phyloP scores from a whole-genome alignment of 2,113 vertebrate genomes.

The Onychostoma macrolepis region DNA sequence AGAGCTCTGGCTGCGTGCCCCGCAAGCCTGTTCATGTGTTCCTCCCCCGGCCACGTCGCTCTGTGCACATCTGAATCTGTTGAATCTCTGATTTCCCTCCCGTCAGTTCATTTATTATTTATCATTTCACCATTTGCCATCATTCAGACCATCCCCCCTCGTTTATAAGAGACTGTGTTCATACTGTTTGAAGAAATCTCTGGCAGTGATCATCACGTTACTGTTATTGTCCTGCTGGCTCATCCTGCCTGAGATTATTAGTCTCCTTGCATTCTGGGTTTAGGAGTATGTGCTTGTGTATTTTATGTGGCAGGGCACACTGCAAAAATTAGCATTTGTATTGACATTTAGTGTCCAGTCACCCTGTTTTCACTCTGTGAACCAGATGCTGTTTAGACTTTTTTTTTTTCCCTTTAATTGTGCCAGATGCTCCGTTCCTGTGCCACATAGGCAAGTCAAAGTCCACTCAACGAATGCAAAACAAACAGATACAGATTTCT shows the following conservation, averaged over 20 bases:
- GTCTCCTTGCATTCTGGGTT: neutral
- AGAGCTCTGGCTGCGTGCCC: conserved; percentile 55
- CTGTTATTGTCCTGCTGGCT: neutral
- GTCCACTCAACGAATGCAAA: conserved; percentile 1
- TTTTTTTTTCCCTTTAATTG: conserved; percentile 3
- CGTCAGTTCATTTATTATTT: neutral
- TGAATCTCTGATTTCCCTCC: conserved; percentile 37
- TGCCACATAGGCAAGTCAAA: conserved; percentile 26
- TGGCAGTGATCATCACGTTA: neutral
- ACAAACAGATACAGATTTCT: neutral
- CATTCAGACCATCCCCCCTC: neutral
- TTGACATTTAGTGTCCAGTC: neutral
- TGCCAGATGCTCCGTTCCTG: neutral
- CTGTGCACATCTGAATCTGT: conserved; percentile 26
- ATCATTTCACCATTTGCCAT: neutral
- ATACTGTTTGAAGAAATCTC: neutral
- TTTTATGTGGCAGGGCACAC: neutral
- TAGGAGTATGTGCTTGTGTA: neutral
- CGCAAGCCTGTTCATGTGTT: conserved; percentile 58
- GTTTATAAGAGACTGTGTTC: neutral
- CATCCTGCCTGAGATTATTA: neutral
- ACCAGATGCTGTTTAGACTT: conserved; percentile 4
- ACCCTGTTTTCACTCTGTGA: neutral
- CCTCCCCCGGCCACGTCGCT: conserved; percentile 61
- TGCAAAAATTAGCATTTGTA: neutral